Evolutionary conservation across 2,113 vertebrate genomes (phyloP), one percentile per base, ranked within the genome.

Genomic region (Gadus chalcogrammus): DNA sequence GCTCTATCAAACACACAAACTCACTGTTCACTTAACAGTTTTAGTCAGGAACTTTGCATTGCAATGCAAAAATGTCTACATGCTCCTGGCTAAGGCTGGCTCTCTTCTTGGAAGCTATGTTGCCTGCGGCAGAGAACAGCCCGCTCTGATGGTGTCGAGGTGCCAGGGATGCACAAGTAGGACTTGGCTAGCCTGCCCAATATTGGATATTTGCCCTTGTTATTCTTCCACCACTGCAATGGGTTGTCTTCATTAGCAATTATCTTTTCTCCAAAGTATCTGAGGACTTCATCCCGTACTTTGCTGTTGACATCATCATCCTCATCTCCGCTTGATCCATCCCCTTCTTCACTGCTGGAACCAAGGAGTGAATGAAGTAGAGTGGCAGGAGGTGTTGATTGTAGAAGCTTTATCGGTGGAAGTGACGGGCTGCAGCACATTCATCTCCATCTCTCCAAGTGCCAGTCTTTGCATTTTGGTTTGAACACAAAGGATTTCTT

Each of bases 111-210:
- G 38, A 75, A 59, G 64, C 73, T 64, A 75, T 75, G 61, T 69
- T 72, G n/a, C n/a, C n/a, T n/a, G n/a, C n/a, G n/a, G n/a, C 74
- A 68, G 66, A 79, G 69, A 76, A 76, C 55, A 71, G 74, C 3
- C 3, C 15, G 66, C 70, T 72, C 67, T 59, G 73, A 71, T 68
- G 68, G 72, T 71, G 72, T 75, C 67, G 72, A 78, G 63, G 71
- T 74, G 53, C 56, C 56, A 53, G 68, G 72, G 65, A 69, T 78
- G 16, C 76, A 78, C 18, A 24, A 24, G 22, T 24, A 24, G 22
- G 22, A 24, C 22, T 24, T 24, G 22, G 22, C 22, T 24, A 24
- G 61, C 52, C 52, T 68, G 74, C 52, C 71, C 73, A 74, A 74
- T 9, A 27, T 78, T 24, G 71, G 72, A 70, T 74, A 78, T 61